A percentile compares a stretch with the other conserved stretches of the same genome.
Evolutionary conservation across 2,113 vertebrate genomes (phyloP).

Genomic region (Istiophorus platypterus): DNA sequence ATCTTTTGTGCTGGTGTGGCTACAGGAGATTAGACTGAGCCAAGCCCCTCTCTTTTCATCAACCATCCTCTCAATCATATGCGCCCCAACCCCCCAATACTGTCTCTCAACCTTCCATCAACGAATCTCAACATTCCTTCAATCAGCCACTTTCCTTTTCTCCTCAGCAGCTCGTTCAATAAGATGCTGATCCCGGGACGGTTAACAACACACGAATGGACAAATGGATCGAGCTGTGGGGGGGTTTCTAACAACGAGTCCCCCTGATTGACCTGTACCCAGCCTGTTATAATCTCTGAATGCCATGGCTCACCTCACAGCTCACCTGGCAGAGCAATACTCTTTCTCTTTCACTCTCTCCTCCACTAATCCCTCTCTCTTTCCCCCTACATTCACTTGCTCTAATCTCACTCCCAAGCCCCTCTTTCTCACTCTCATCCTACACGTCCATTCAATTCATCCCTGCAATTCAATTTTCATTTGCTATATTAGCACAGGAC

Average conservation of each 20-base stretch:
- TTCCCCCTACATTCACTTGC: conserved; percentile 22
- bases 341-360: conserved; percentile 57
- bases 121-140: conserved; percentile 52
- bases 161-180: conserved; percentile 46
- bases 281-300: conserved; percentile 58
- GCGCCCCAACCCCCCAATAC: conserved; percentile 3
- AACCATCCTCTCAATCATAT: conserved; percentile 15
- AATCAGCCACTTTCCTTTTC: conserved; percentile 30
- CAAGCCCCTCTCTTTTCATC: conserved; percentile 17
- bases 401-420: conserved; percentile 60
- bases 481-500: conserved; percentile 52
- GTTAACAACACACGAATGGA: conserved; percentile 62
- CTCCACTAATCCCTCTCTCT: conserved; percentile 66
- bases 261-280: conserved; percentile 61
- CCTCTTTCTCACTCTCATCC: conserved; percentile 32
- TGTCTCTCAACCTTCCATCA: conserved; percentile 14
- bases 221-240: conserved; percentile 37
- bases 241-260: conserved; percentile 45
- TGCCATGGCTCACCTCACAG: conserved; percentile 65
- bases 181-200: conserved; percentile 55
- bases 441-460: conserved; percentile 52
- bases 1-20: conserved; percentile 12
- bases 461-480: conserved; percentile 68
- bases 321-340: conserved; percentile 74
- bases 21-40: conserved; percentile 23